Percentiles rank a stretch among this genome's conserved stretches.
These are phyloP conservation scores for Crossocerus cetratus DNA, from an alignment of 2,888 invertebrate species.

Conservation along the genomic window DNA sequence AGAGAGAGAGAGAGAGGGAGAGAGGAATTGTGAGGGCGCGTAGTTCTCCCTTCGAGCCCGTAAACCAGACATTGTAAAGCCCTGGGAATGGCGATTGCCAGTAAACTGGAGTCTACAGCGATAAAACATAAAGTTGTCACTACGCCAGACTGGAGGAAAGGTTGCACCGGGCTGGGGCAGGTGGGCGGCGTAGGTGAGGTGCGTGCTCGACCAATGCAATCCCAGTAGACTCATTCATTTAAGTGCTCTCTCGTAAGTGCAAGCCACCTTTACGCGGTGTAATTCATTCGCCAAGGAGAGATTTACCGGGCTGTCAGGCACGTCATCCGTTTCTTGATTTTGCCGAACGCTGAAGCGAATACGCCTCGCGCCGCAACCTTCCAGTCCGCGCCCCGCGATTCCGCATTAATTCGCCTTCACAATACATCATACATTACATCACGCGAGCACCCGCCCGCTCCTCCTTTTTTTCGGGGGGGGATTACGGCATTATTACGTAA, in stretches of 20 bases:
- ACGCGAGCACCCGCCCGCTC: neutral
- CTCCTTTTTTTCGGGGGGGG: neutral
- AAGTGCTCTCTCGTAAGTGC: constrained; percentile 39
- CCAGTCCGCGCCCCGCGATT: neutral
- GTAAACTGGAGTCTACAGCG: constrained; percentile 51
- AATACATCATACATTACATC: neutral
- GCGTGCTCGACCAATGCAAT: constrained; percentile 46
- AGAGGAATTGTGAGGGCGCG: constrained; percentile 16
- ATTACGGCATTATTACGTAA: neutral
- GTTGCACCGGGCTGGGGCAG: constrained; percentile 35
- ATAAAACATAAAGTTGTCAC: constrained; percentile 52
- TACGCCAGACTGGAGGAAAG: constrained; percentile 12
- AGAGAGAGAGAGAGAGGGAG: constrained; percentile 14
- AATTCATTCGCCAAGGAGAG: constrained; percentile 2
- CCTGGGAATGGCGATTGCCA: constrained; percentile 62
- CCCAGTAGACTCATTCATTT: constrained; percentile 50
- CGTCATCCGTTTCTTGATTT: neutral
- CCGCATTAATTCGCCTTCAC: neutral
- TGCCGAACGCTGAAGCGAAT: neutral
- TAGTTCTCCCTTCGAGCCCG: constrained; percentile 30
- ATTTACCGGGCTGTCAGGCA: neutral
- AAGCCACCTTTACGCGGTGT: constrained; percentile 17
- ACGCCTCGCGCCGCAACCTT: neutral
- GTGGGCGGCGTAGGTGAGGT: constrained; percentile 31
- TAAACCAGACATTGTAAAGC: constrained; percentile 69